Evolutionary conservation across 2,113 vertebrate species (phyloP).

Genomic region (Arenaria interpres): DNA sequence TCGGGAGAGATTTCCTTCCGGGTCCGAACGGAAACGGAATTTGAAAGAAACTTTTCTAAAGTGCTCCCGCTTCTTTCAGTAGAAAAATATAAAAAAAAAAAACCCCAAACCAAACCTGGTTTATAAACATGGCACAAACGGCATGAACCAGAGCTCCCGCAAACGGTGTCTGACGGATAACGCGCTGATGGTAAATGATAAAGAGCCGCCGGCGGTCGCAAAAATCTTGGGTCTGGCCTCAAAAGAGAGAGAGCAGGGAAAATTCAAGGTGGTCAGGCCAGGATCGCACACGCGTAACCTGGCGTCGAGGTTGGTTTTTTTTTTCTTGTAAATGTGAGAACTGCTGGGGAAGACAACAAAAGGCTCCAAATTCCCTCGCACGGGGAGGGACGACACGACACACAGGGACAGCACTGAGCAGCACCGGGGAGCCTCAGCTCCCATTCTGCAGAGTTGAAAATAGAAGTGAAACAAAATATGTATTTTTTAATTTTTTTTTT

Average conservation of each 20-base stretch:
- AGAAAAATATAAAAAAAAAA: constrained; percentile 56
- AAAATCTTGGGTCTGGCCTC: constrained; percentile 3
- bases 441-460: neutral
- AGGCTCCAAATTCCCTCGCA: neutral
- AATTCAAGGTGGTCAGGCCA: neutral
- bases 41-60: constrained; percentile 57
- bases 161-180: neutral
- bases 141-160: neutral
- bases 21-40: neutral
- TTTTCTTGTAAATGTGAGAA: neutral
- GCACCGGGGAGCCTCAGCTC: constrained; percentile 31
- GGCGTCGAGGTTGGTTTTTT: neutral
- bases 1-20: neutral
- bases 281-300: neutral
- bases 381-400: neutral
- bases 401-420: constrained; percentile 17
- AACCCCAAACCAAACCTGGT: neutral
- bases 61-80: constrained; percentile 62
- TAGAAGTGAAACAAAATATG: neutral
- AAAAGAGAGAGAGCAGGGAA: neutral
- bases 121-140: constrained; percentile 58
- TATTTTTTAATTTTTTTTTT: neutral
- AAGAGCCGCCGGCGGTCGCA: neutral
- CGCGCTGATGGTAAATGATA: neutral
- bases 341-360: constrained; percentile 53